Evolutionary conservation across 2,113 vertebrate species (phyloP).

Genomic region (Parus major): DNA sequence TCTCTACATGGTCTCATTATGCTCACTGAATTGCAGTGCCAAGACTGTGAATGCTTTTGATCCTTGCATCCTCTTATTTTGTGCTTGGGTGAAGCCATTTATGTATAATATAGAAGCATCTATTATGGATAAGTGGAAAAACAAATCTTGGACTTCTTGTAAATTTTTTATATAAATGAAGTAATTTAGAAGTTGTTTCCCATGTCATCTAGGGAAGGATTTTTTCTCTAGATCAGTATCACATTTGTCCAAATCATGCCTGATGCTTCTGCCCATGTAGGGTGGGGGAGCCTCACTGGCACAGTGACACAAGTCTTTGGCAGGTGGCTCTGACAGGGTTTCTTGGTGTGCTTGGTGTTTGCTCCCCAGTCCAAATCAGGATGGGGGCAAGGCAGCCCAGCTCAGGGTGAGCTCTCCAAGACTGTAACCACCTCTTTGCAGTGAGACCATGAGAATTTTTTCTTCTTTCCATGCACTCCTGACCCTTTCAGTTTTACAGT

Average conservation of each 20-base stretch:
- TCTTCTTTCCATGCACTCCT: not conserved
- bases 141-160: not conserved
- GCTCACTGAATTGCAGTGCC: not conserved
- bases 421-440: not conserved
- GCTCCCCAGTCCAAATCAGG: not conserved
- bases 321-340: not conserved
- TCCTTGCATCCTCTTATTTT: not conserved
- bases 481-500: not conserved
- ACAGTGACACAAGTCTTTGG: not conserved
- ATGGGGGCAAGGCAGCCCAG: not conserved
- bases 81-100: not conserved
- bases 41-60: not conserved
- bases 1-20: not conserved
- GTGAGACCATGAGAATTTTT: not conserved
- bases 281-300: not conserved
- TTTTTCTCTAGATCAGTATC: not conserved
- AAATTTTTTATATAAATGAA: not conserved
- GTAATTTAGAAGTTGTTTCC: not conserved
- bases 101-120: not conserved
- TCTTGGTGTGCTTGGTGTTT: not conserved
- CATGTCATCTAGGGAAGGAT: not conserved
- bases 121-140: not conserved
- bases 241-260: not conserved
- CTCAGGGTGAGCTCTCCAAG: not conserved
- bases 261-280: accelerated